These are phyloP conservation scores for Saguinus imperator DNA, from an alignment of 2,113 vertebrate species.

Conservation along the genomic window DNA sequence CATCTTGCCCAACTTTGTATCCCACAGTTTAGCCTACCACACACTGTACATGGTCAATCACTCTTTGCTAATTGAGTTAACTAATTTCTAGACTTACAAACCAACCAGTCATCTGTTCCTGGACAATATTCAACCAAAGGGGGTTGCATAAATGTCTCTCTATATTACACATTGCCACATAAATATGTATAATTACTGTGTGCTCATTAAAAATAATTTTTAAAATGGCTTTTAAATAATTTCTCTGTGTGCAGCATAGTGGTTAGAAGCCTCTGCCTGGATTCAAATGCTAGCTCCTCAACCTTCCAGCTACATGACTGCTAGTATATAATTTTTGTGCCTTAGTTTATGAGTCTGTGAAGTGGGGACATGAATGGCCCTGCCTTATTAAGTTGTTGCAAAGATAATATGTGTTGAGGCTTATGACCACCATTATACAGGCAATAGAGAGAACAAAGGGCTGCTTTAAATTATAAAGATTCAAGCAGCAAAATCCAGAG, in stretches of 20 bases:
- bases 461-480: neutral
- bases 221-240: neutral
- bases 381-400: neutral
- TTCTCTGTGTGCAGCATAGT: neutral
- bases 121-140: neutral
- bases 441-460: neutral
- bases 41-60: neutral
- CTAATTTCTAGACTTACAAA: neutral
- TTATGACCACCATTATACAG: neutral
- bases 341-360: neutral
- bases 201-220: neutral
- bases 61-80: neutral
- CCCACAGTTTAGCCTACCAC: neutral
- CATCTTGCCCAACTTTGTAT: neutral
- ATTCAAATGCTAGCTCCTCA: neutral
- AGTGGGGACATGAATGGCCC: neutral
- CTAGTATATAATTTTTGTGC: neutral
- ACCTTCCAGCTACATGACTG: neutral
- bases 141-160: neutral
- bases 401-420: neutral
- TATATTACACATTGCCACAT: neutral
- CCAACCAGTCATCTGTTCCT: neutral
- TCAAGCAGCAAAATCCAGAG: neutral
- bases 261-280: neutral
- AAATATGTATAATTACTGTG: neutral